Base-by-base conservation (phyloP, 2,888 invertebrate species). In the Morpho deidamia region DNA sequence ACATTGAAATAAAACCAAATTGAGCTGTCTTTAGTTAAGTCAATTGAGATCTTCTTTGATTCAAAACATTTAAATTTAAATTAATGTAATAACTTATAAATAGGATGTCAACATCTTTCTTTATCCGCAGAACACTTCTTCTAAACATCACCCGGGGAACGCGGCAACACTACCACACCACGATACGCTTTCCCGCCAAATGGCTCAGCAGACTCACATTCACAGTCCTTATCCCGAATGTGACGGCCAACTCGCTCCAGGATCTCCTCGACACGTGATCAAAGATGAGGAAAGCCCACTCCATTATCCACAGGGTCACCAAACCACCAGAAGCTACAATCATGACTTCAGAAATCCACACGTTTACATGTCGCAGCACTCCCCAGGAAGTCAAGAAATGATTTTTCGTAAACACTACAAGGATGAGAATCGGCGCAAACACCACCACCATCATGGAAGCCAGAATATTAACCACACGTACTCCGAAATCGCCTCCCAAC, bases 71-170 rank as follows among this genome's bases (percentile, higher is more conserved):
- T 23, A 23, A 23, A 23, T 23, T 23, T 5, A 23, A 3, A 23
- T 23, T 23, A 23, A 23, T 23, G 5, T 23, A 23, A 5, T 5
- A 23, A 23, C 5, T 23, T 5, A 5, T 23, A 23, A 23, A 23
- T 23, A 23, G 23, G 23, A 23, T 23, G 23, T 23, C 23, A 23
- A 23, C 14, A 8, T 11, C 5, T 12, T 33, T 40, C 38, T 40
- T 37, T 48, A 34, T 49, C 42, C 35, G 8, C 94, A 95, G 95
- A 95, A 94, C 94, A 94, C 94, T 93, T 95, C 94, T 93, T 95
- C 94, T 94, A 95, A 95, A 80, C 94, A 94, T 66, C 94, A 88
- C 59, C 92, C 84, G 87, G 93, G 73, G 85, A 93, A 76, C 91
- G 92, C 76, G 79, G 92, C 89, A 87, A 94, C 88, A 83, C 92